Evolutionary conservation across 2,888 invertebrate species (phyloP).

Genomic region (Caenorhabditis drosophilae): DNA sequence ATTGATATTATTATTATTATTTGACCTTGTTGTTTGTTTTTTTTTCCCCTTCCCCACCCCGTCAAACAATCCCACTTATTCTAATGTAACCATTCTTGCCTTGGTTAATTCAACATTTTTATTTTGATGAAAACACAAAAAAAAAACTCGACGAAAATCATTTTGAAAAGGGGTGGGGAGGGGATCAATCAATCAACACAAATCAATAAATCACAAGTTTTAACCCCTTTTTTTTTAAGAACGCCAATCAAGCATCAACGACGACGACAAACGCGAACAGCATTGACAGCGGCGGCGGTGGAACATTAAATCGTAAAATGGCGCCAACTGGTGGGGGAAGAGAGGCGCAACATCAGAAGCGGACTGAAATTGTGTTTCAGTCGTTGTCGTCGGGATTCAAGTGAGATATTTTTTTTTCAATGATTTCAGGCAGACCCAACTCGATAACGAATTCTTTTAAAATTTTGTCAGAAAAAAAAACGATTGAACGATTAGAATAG

Average conservation of each 20-base stretch:
- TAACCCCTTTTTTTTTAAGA: neutral
- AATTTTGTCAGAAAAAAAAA: neutral
- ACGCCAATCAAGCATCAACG: neutral
- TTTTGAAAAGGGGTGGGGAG: too few relatives aligned
- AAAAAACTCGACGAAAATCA: too few relatives aligned
- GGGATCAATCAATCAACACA: too few relatives aligned
- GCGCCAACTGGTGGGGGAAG: conserved; percentile 23
- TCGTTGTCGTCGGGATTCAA: conserved; percentile 19
- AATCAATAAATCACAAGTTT: too few relatives aligned
- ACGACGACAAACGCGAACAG: too few relatives aligned
- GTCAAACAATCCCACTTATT: too few relatives aligned
- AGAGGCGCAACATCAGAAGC: conserved; percentile 10
- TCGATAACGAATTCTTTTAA: neutral
- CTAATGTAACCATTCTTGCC: too few relatives aligned
- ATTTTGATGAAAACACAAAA: too few relatives aligned
- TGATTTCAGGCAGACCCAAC: neutral
- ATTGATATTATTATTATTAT: too few relatives aligned
- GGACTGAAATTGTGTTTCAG: conserved; percentile 29
- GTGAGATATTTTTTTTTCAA: conserved; percentile 5
- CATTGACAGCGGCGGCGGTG: conserved; percentile 11
- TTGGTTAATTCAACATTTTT: too few relatives aligned
- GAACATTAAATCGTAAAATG: conserved; percentile 15
- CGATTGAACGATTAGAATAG: neutral
- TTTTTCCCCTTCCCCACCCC: too few relatives aligned
- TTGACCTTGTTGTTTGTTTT: too few relatives aligned